Percentiles rank a stretch among this genome's conserved stretches.
Conservation (phyloP, 2,888 invertebrate genomes). For the Scaptomyza flava region DNA sequence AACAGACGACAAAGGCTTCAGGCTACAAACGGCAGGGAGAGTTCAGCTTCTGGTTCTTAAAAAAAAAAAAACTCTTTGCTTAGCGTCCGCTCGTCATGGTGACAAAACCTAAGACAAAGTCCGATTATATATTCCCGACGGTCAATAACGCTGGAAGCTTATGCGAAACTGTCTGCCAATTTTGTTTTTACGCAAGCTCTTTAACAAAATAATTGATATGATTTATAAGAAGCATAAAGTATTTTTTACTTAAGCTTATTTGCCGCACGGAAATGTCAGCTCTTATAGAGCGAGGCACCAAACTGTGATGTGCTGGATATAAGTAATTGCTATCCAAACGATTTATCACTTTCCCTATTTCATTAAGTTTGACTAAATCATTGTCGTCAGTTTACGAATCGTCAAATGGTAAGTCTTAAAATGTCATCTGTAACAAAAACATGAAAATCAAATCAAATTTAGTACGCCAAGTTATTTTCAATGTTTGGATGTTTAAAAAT, state of each 20-base stretch:
- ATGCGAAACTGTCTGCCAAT: neutral
- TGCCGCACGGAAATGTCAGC: no score
- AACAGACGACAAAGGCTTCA: slow-evolving; percentile 11
- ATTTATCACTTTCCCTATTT: neutral
- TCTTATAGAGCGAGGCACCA: no score
- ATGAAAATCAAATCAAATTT: neutral
- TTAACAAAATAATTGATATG: neutral
- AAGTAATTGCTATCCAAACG: neutral
- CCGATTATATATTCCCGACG: slow-evolving; percentile 6
- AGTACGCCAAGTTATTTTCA: slow-evolving; percentile 1
- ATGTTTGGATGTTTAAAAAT: slow-evolving; percentile 6
- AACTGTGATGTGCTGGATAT: neutral
- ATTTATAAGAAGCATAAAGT: neutral
- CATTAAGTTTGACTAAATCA: neutral
- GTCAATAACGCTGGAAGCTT: neutral
- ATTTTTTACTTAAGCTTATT: neutral
- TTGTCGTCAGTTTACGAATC: no score
- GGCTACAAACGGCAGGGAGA: neutral
- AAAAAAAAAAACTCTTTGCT: neutral
- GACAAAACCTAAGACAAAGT: slow-evolving; percentile 3
- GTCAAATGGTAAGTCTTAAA: no score
- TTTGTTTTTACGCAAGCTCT: neutral
- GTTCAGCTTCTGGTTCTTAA: neutral
- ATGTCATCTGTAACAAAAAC: neutral
- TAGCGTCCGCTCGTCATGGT: slow-evolving; percentile 6